Percentiles rank a stretch among this genome's conserved stretches.
These are phyloP conservation scores for Agapornis canus DNA, from an alignment of 2,797 vertebrate genomes.

Conservation along the genomic window DNA sequence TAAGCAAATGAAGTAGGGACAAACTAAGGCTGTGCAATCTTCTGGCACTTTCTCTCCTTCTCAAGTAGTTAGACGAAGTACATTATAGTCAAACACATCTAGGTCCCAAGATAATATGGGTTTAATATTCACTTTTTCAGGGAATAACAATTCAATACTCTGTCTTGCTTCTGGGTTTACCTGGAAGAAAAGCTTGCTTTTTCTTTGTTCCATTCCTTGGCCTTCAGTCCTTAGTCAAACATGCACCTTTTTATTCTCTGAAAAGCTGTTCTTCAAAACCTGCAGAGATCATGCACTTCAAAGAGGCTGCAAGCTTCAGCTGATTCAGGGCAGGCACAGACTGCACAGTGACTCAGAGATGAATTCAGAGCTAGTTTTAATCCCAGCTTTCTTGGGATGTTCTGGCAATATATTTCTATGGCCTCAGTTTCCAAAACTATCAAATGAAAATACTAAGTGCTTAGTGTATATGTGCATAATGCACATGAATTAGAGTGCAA, in stretches of 20 bases:
- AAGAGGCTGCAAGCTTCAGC: neutral
- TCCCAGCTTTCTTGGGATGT: neutral
- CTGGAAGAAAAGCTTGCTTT: neutral
- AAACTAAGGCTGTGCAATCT: neutral
- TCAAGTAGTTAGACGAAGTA: neutral
- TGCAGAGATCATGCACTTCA: neutral
- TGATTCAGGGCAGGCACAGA: neutral
- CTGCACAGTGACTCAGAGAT: neutral
- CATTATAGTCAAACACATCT: neutral
- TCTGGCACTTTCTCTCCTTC: neutral
- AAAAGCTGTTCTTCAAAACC: neutral
- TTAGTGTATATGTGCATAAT: neutral
- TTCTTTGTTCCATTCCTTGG: neutral
- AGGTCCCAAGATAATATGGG: neutral
- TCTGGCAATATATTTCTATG: neutral
- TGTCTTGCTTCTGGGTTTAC: neutral
- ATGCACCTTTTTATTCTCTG: neutral
- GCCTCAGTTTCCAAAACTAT: neutral
- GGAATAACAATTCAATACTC: neutral
- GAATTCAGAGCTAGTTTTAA: neutral
- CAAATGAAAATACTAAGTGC: neutral
- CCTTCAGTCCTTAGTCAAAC: neutral
- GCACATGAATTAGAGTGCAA: neutral
- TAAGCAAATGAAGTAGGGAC: neutral
- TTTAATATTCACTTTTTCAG: neutral